Conservation (phyloP, 1,140 invertebrate species). For the Aphelenchoides besseyi region DNA sequence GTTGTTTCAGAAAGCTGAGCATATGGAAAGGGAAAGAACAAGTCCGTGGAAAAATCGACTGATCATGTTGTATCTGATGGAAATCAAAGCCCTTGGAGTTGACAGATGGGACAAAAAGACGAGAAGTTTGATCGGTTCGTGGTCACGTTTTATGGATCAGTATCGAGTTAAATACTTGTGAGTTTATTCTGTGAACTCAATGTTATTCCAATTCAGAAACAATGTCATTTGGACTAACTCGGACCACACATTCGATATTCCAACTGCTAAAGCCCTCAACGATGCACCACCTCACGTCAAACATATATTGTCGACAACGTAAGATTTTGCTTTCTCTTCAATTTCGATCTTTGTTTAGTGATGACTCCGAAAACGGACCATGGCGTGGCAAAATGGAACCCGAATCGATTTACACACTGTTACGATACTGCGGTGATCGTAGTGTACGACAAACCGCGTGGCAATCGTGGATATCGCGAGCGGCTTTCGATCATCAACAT, state of each 20-base stretch:
- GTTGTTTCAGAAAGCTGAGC: constrained; percentile 42
- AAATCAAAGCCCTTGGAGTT: constrained; percentile 49
- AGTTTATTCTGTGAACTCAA: background rate
- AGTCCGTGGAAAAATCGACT: constrained; percentile 52
- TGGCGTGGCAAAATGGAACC: constrained; percentile 53
- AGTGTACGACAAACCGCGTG: constrained; percentile 32
- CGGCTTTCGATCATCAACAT: constrained; percentile 52
- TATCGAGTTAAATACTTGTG: constrained; percentile 55
- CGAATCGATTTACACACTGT: constrained; percentile 48
- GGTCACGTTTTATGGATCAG: constrained; percentile 49
- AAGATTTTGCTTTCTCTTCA: constrained; percentile 7
- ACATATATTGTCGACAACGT: constrained; percentile 47
- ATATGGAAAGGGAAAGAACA: constrained; percentile 37
- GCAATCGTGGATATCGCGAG: constrained; percentile 36
- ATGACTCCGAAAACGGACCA: constrained; percentile 50
- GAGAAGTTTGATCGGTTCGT: constrained; percentile 45
- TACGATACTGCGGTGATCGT: constrained; percentile 58
- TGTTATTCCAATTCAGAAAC: constrained; percentile 38
- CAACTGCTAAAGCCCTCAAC: constrained; percentile 30
- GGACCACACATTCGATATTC: constrained; percentile 45
- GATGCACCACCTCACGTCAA: constrained; percentile 58
- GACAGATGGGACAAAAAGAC: constrained; percentile 53
- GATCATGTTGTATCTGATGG: constrained; percentile 52
- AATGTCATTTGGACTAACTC: constrained; percentile 57
- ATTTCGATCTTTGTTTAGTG: constrained; percentile 34